A percentile compares a stretch with the other conserved stretches of the same genome.
These are phyloP conservation scores for Eugnorisma glareosa DNA, from an alignment of 2,888 invertebrate species.

Conservation along the genomic window DNA sequence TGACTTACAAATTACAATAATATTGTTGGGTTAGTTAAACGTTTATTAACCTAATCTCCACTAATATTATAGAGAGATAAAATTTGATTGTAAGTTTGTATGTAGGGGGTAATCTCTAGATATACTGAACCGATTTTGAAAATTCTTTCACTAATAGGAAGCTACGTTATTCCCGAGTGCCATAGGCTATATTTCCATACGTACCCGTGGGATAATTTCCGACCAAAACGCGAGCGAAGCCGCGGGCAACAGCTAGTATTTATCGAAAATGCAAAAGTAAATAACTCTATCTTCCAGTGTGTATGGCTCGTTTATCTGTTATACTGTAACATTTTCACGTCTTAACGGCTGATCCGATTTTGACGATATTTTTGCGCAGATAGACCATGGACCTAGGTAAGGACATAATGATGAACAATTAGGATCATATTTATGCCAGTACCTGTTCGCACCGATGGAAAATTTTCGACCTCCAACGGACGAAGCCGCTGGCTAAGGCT, in stretches of 20 bases:
- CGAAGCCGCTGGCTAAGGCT: neutral
- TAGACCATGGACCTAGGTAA: neutral
- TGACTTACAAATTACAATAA: conserved; percentile 10
- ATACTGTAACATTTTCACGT: neutral
- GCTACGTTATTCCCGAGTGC: too few species aligned
- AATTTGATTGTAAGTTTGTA: too few species aligned
- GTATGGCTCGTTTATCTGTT: neutral
- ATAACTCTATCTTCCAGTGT: neutral
- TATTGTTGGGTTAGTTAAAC: conserved; percentile 6
- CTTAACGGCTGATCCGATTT: neutral
- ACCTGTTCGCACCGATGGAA: neutral
- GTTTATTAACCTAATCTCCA: neutral
- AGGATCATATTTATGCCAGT: neutral
- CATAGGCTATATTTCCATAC: too few species aligned
- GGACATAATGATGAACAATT: neutral
- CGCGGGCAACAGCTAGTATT: too few species aligned
- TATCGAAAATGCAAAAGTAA: neutral
- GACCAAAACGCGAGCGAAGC: too few species aligned
- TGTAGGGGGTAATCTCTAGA: too few species aligned
- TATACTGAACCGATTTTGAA: too few species aligned
- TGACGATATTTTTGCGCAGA: neutral
- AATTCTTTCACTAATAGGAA: too few species aligned
- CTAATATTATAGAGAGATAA: too few species aligned
- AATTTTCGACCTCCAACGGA: neutral
- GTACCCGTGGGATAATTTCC: too few species aligned